Conservation (phyloP, 2,113 vertebrate species). For the Thymallus thymallus region DNA sequence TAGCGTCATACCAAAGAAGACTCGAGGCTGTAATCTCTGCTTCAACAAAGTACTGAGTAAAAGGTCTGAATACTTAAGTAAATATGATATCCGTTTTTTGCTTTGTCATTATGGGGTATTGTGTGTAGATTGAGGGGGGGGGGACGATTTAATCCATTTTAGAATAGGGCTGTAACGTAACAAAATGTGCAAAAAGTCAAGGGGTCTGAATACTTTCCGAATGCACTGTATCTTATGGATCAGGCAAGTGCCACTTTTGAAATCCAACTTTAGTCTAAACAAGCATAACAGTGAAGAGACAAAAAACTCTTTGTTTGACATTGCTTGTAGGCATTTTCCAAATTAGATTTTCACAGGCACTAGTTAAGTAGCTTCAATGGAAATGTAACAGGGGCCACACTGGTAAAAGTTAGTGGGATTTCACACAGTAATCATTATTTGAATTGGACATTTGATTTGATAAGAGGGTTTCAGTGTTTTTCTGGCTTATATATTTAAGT, state of each 20-base stretch:
- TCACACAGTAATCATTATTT: slow-evolving; percentile 20
- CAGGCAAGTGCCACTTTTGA: neutral
- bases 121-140: too few relatives aligned
- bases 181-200: too few relatives aligned
- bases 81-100: too few relatives aligned
- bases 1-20: too few relatives aligned
- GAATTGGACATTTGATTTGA: neutral
- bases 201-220: too few relatives aligned
- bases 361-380: slow-evolving; percentile 27
- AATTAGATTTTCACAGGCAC: slow-evolving; percentile 27
- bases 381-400: slow-evolving; percentile 18
- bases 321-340: slow-evolving; percentile 41
- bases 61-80: too few relatives aligned
- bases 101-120: too few relatives aligned
- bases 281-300: neutral
- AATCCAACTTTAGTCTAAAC: slow-evolving; percentile 2
- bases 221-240: too few relatives aligned
- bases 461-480: neutral
- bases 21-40: too few relatives aligned
- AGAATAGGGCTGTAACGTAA: too few relatives aligned
- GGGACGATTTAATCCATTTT: too few relatives aligned
- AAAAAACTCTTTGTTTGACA: slow-evolving; percentile 9
- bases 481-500: neutral
- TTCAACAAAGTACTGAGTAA: too few relatives aligned
- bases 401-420: slow-evolving; percentile 4